Base-by-base conservation (phyloP, 1,140 invertebrate genomes). In the Drosophila navojoa region DNA sequence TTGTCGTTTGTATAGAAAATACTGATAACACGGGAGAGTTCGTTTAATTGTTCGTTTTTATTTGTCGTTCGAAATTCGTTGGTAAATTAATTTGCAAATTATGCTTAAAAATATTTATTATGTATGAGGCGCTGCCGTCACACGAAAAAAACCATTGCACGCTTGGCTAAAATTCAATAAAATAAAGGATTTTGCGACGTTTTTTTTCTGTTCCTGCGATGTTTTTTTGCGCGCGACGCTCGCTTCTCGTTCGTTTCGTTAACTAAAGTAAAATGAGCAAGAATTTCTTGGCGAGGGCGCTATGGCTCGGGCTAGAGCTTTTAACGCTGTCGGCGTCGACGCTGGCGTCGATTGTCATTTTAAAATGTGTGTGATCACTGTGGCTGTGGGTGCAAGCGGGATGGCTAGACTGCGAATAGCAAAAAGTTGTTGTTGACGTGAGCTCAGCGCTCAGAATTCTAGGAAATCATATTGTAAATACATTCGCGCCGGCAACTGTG, bases 241-340 rank as follows among this genome's bases (percentile, higher is more conserved):
- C 79, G 49, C 71, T 49, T 64, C 84, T 86, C 84, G 82, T 86
- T 86, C 82, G 82, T 82, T 86, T 87, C 82, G 82, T 86, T 89
- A 73, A 86, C 82, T 86, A 86, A 86, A 86, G 64, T 86, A 77
- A 82, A 86, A 76, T 86, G 82, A 86, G 77, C 67, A 60, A 64
- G 62, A 68, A 66, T 66, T 69, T 75, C 78, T 87, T 87, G 66
- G 60, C 68, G 42, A 25, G 54, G 64, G 49, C 61, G 49, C 11
- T 27, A n/a, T 32, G 15, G 15, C 47, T 45, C 35, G 57, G 58
- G 55, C 47, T 60, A 57, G 63, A 78, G 82, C 82, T 76, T 81
- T 77, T 19, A 22, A 38, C 32, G 74, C 74, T 61, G 68, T 45
- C 62, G 15, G 11, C 29, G 55, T 27, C 70, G 22, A 22, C 47